Percentiles rank a stretch among this genome's conserved stretches.
These are phyloP conservation scores for Troides oblongomaculatus DNA, from an alignment of 2,888 invertebrate species.

Conservation along the genomic window DNA sequence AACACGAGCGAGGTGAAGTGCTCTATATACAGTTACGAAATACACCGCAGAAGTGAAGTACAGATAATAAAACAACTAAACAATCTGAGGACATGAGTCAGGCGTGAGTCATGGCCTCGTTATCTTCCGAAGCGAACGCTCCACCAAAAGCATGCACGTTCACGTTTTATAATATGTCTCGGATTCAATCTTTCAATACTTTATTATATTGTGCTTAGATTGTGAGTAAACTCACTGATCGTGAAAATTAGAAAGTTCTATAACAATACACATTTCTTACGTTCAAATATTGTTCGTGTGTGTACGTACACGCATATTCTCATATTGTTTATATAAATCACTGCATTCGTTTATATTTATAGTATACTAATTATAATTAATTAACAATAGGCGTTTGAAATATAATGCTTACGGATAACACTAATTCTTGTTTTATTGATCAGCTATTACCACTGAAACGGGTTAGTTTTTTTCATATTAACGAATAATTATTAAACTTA, in stretches of 20 bases:
- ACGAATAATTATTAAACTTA: too few relatives aligned
- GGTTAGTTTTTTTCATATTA: too few relatives aligned
- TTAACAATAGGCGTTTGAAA: too few relatives aligned
- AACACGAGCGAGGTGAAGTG: neutral
- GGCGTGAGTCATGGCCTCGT: constrained; percentile 30
- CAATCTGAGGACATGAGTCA: constrained; percentile 30
- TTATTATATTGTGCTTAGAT: constrained; percentile 6
- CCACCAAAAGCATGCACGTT: constrained; percentile 16
- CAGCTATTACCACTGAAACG: too few relatives aligned
- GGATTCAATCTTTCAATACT: constrained; percentile 1
- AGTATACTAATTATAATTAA: neutral
- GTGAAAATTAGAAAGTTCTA: constrained; percentile 12
- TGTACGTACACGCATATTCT: neutral
- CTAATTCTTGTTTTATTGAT: too few relatives aligned
- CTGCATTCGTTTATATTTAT: neutral
- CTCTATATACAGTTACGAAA: constrained; percentile 20
- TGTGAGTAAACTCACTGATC: constrained; percentile 4
- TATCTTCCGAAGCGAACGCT: constrained; percentile 27
- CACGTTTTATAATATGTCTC: constrained; percentile 13
- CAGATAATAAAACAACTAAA: constrained; percentile 27
- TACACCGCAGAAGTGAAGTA: constrained; percentile 12
- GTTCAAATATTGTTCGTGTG: neutral
- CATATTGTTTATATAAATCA: neutral
- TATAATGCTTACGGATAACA: too few relatives aligned
- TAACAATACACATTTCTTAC: constrained; percentile 3